Evolutionary conservation across 2,113 vertebrate genomes (phyloP).

Genomic region (Sinocyclocheilus grahami): DNA sequence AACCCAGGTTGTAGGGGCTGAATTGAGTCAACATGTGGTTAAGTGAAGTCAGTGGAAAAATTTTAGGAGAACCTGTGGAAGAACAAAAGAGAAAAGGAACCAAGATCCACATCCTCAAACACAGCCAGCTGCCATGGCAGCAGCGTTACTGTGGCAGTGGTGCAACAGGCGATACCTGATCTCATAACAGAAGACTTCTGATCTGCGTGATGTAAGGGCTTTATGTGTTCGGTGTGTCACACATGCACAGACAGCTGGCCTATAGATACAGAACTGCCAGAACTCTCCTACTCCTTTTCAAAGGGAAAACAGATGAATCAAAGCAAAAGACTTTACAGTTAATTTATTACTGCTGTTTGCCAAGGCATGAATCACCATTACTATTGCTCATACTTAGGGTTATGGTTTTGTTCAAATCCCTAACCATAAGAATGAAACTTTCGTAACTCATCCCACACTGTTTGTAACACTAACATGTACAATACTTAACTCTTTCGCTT

Average conservation of each 20-base stretch:
- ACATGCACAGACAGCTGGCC: neutral
- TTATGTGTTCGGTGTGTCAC: neutral
- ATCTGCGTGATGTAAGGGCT: slow-evolving; percentile 10
- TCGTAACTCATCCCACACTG: neutral
- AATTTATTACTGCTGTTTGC: neutral
- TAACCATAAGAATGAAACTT: neutral
- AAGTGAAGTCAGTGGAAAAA: neutral
- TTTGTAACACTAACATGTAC: neutral
- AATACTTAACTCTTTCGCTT: too few relatives aligned
- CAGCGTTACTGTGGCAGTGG: slow-evolving; percentile 27
- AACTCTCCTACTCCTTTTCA: neutral
- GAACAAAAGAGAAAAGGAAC: neutral
- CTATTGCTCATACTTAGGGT: neutral
- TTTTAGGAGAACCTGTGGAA: neutral
- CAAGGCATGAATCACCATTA: neutral
- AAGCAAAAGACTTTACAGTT: neutral
- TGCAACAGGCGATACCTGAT: slow-evolving; percentile 29
- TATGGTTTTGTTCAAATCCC: neutral
- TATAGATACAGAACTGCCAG: neutral
- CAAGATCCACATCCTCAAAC: neutral
- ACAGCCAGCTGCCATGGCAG: slow-evolving; percentile 38
- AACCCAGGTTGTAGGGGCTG: neutral
- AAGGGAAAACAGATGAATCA: neutral
- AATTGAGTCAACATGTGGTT: neutral
- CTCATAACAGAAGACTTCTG: neutral